Evolutionary conservation across 2,797 vertebrate genomes (phyloP), one percentile per base, ranked within the genome.

Genomic region (Danio tinwini): DNA sequence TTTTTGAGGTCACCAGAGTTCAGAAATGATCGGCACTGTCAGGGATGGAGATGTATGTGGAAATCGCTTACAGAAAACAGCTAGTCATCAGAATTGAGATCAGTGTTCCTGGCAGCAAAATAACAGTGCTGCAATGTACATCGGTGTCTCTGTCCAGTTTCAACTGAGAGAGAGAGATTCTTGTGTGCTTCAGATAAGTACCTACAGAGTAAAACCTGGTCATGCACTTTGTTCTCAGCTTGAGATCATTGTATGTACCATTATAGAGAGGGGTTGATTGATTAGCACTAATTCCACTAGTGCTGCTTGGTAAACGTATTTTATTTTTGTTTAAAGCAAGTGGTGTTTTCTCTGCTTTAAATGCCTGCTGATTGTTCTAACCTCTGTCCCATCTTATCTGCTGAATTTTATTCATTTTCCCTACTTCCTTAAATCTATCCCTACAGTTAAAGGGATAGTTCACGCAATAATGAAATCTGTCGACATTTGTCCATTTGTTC

Each of bases 11-110:
- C 62, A 55, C 61, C 39, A 44, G 17, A 52, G 45, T 74, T 58
- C 73, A 52, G 75, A 47, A 74, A 50, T 19, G 58, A 73, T 37
- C 49, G 14, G 62, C 68, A 58, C 53, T 74, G 81, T 84, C 80
- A 80, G 76, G 72, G 76, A 76, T 56, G 55, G 40, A 79, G 52
- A 81, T 59, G 44, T 69, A 53, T 49, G 21, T 50, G 73, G 63
- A n/a, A 80, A 68, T 67, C 19, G 11, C 21, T n/a, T 59, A 49
- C 29, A 16, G 64, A 59, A 42, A 47, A 45, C 45, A 59, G 19
- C 49, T 52, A 21, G 42, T 82, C 37, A 69, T 56, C 64, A 47
- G 52, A 77, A 56, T 12, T 19, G 7, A 45, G 39, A 79, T 6
- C 63, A 53, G 39, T 55, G 17, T 53, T 71, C 42, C 63, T 72